Evolutionary conservation across 2,113 vertebrate species (phyloP).

Genomic region (Centropus unirufus): DNA sequence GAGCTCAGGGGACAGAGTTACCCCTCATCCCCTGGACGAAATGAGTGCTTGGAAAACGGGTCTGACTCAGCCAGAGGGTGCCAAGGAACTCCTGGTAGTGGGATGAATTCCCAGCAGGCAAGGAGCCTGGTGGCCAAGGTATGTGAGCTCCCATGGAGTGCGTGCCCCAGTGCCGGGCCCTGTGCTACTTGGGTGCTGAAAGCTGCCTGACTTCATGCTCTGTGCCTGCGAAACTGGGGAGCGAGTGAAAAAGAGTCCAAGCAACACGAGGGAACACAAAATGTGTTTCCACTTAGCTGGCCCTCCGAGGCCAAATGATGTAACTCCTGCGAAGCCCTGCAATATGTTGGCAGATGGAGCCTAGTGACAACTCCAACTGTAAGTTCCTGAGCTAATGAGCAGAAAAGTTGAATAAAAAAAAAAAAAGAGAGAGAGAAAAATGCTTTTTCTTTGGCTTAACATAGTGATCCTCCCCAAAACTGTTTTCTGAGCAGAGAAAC

Average conservation of each 20-base stretch:
- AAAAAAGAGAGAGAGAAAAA: not conserved
- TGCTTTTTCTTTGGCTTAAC: not conserved
- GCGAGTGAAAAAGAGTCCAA: not conserved
- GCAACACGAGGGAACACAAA: not conserved
- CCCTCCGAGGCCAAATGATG: conserved; percentile 63
- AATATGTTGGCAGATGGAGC: conserved; percentile 44
- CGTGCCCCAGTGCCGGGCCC: rapidly evolving
- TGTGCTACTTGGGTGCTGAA: not conserved
- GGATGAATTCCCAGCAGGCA: not conserved
- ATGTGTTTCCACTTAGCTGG: conserved; percentile 71
- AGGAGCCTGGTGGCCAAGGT: rapidly evolving
- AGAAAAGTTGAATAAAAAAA: conserved; percentile 29
- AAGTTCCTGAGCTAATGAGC: conserved; percentile 43
- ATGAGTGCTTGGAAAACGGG: not conserved
- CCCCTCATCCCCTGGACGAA: not conserved
- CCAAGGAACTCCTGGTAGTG: not conserved
- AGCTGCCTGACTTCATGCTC: not conserved
- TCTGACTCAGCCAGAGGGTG: not conserved
- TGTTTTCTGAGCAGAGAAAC: not conserved
- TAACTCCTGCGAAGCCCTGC: conserved; percentile 48
- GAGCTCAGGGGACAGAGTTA: not conserved
- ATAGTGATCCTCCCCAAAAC: not conserved
- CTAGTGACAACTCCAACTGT: conserved; percentile 46
- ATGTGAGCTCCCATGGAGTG: rapidly evolving
- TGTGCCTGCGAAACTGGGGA: rapidly evolving